Percentiles rank a stretch among this genome's conserved stretches.
These are phyloP conservation scores for Cheilosia vernalis DNA, from an alignment of 2,888 invertebrate genomes.

Conservation along the genomic window DNA sequence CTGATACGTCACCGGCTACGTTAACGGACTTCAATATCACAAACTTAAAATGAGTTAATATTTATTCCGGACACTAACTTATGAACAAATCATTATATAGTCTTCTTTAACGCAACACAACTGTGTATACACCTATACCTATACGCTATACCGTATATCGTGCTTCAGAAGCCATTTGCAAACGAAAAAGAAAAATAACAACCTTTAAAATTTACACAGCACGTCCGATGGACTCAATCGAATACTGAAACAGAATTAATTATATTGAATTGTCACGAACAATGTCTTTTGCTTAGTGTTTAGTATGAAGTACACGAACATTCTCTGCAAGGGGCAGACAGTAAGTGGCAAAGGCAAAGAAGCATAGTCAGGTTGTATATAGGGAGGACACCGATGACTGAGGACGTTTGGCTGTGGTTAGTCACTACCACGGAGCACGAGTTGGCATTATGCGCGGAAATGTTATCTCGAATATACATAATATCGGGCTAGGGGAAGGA, in stretches of 20 bases:
- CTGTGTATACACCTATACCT: too few species aligned
- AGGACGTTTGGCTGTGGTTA: conserved; percentile 10
- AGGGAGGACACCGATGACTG: not conserved
- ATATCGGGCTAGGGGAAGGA: not conserved
- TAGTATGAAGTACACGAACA: conserved; percentile 36
- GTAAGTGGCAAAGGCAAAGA: not conserved
- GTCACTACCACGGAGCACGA: conserved; percentile 12
- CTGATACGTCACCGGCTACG: too few species aligned
- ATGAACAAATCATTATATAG: too few species aligned
- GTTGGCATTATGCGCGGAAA: conserved; percentile 17
- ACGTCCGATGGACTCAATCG: conserved; percentile 37
- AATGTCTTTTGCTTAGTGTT: conserved; percentile 17
- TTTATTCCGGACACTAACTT: too few species aligned
- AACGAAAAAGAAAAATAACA: not conserved
- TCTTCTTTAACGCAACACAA: too few species aligned
- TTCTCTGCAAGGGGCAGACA: conserved; percentile 12
- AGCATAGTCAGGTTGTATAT: not conserved
- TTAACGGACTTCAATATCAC: too few species aligned
- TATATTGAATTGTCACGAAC: conserved; percentile 51
- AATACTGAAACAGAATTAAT: conserved; percentile 45
- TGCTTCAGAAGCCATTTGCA: too few species aligned
- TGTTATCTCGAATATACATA: not conserved
- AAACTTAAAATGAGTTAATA: too few species aligned
- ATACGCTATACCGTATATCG: too few species aligned
- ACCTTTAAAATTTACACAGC: conserved; percentile 25